These are phyloP conservation scores for Alosa sapidissima DNA, from an alignment of 2,797 vertebrate genomes.

Conservation along the genomic window DNA sequence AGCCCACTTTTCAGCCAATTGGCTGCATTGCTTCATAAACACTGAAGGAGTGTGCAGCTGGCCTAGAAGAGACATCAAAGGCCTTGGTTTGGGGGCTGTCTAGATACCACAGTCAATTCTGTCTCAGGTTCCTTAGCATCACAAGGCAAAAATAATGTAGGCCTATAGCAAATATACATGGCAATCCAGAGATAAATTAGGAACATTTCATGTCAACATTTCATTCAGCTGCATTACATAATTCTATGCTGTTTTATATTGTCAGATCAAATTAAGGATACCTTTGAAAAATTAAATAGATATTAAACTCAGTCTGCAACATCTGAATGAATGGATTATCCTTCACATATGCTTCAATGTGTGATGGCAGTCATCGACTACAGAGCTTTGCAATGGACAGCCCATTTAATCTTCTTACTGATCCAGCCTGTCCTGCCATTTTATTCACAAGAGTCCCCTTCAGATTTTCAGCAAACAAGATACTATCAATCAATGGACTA, in stretches of 20 bases:
- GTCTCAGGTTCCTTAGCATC: too few species aligned
- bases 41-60: too few species aligned
- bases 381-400: conserved; percentile 5
- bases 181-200: too few species aligned
- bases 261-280: background rate
- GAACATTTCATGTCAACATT: too few species aligned
- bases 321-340: background rate
- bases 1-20: too few species aligned
- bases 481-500: background rate
- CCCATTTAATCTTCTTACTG: conserved; percentile 13
- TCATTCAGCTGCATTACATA: too few species aligned
- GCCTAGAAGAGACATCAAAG: too few species aligned
- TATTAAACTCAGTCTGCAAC: background rate
- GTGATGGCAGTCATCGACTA: background rate
- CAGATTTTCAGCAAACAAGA: background rate
- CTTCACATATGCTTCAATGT: background rate
- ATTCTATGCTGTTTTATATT: background rate
- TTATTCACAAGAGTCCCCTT: background rate
- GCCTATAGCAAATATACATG: too few species aligned
- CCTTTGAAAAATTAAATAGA: background rate
- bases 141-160: too few species aligned
- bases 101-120: too few species aligned
- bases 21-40: too few species aligned
- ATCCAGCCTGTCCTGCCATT: background rate
- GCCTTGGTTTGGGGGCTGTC: too few species aligned